Evolutionary conservation across 2,113 vertebrate genomes (phyloP).

Genomic region (Lipotes vexillifer): DNA sequence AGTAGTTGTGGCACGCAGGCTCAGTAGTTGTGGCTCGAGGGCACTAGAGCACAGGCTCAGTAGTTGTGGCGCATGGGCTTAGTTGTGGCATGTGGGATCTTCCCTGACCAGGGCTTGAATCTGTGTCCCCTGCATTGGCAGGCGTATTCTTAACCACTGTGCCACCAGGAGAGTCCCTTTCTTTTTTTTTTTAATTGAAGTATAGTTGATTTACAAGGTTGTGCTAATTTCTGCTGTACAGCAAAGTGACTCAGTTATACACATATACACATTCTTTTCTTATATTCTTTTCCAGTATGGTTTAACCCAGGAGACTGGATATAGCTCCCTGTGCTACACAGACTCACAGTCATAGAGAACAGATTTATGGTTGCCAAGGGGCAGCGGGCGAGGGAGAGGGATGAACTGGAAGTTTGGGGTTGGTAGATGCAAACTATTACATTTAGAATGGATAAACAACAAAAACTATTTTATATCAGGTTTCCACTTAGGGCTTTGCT

Average conservation of each 20-base stretch:
- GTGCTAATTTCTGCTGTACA: neutral
- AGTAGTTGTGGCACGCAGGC: too few species aligned
- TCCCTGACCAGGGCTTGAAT: too few species aligned
- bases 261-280: neutral
- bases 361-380: neutral
- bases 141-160: too few species aligned
- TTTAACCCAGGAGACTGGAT: neutral
- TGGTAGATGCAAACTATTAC: neutral
- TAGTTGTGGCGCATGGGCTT: too few species aligned
- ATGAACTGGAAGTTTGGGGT: neutral
- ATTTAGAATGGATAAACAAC: neutral
- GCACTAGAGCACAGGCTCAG: too few species aligned
- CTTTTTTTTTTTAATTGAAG: neutral
- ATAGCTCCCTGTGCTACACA: neutral
- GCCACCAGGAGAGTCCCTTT: neutral
- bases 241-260: neutral
- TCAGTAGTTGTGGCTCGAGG: too few species aligned
- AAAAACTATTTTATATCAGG: neutral
- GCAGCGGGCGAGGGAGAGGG: neutral
- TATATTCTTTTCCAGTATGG: neutral
- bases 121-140: too few species aligned
- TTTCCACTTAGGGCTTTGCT: slow-evolving; percentile 37
- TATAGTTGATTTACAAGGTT: neutral
- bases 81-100: too few species aligned
- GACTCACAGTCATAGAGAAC: neutral